Evolutionary conservation across 2,797 vertebrate genomes (phyloP).

Genomic region (Dicrostonyx torquatus): DNA sequence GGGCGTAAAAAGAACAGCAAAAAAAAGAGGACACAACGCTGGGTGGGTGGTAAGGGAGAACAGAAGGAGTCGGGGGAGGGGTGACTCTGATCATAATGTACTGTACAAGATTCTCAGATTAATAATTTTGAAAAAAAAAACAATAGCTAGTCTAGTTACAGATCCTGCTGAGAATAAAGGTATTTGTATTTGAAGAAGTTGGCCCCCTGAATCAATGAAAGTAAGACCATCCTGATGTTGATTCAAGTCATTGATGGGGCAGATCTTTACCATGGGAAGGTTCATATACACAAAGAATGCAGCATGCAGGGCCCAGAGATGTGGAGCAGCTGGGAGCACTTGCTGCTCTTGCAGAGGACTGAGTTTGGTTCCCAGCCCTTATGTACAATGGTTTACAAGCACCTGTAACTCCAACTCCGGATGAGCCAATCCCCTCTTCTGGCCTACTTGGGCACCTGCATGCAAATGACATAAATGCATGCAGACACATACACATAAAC

Average conservation of each 20-base stretch:
- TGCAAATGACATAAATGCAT: not conserved
- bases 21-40: no score
- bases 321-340: not conserved
- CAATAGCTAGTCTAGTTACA: not conserved
- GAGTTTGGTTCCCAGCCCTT: not conserved
- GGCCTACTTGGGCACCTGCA: not conserved
- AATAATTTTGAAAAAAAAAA: not conserved
- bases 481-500: not conserved
- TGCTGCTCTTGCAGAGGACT: not conserved
- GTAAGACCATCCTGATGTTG: not conserved
- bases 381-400: not conserved
- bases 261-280: conserved; percentile 10
- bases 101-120: not conserved
- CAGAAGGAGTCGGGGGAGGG: not conserved
- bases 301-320: no score
- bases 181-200: not conserved
- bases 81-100: not conserved
- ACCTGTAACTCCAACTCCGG: not conserved
- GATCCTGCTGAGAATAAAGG: not conserved
- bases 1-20: not conserved
- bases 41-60: no score
- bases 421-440: not conserved
- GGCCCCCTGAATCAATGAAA: no score
- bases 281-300: not conserved
- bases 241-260: not conserved